Conservation (phyloP, 2,113 vertebrate species). For the Hystrix brachyura region DNA sequence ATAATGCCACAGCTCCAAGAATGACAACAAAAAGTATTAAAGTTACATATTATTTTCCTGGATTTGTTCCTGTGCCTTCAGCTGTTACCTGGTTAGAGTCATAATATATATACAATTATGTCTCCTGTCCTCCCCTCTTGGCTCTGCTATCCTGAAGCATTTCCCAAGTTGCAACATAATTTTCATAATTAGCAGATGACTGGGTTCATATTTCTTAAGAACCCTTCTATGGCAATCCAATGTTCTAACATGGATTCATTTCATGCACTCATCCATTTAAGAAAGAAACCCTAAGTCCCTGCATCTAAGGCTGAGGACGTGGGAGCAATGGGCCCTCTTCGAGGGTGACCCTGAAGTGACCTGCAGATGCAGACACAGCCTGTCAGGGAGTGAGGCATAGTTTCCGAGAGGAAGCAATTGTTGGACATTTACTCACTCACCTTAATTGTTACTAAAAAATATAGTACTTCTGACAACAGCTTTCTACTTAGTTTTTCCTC, state of each 20-base stretch:
- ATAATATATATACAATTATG: neutral
- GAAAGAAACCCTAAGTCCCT: neutral
- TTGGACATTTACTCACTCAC: neutral
- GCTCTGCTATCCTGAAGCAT: slow-evolving; percentile 51
- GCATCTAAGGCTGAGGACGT: neutral
- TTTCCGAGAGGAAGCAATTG: neutral
- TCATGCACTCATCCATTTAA: slow-evolving; percentile 2
- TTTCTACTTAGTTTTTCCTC: neutral
- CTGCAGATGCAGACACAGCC: neutral
- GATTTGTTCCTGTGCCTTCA: neutral
- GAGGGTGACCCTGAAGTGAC: neutral
- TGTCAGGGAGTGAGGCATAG: neutral
- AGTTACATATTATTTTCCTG: slow-evolving; percentile 28
- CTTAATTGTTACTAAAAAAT: neutral
- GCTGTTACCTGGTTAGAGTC: neutral
- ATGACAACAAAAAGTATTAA: slow-evolving; percentile 18
- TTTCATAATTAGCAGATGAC: slow-evolving; percentile 68
- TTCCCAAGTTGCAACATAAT: slow-evolving; percentile 63
- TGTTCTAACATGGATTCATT: slow-evolving; percentile 1
- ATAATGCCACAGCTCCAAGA: neutral
- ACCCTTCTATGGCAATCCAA: neutral
- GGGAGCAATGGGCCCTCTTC: neutral
- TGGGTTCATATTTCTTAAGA: slow-evolving; percentile 64
- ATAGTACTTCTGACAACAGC: neutral
- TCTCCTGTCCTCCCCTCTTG: neutral